Percentiles rank a stretch among this genome's conserved stretches.
phyloP scores from a whole-genome alignment of 2,888 invertebrate genomes.

The Chaitophorus viminalis region DNA sequence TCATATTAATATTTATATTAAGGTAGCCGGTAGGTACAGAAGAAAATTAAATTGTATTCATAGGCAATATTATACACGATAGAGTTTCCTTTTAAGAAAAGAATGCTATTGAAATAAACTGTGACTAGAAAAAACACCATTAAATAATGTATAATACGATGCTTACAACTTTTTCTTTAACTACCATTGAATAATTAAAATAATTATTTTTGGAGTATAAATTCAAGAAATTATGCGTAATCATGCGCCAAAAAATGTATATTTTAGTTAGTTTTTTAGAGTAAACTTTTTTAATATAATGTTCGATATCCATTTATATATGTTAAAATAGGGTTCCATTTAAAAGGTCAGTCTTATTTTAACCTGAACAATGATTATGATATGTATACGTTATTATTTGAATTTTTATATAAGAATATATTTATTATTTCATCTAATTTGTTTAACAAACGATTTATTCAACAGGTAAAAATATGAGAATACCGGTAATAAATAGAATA shows the following conservation, averaged over 20 bases:
- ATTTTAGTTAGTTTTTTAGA: conserved; percentile 3
- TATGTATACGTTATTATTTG: not conserved
- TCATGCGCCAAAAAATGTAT: not conserved
- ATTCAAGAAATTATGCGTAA: not conserved
- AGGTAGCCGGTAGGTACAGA: too few species aligned
- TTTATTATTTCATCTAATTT: not conserved
- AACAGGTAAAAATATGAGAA: too few species aligned
- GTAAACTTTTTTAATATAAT: not conserved
- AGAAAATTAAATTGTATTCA: not conserved
- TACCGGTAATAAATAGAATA: too few species aligned
- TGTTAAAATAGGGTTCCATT: not conserved
- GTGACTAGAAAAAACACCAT: not conserved
- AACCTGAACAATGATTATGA: not conserved
- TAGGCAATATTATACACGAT: not conserved
- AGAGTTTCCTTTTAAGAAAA: not conserved
- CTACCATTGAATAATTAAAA: conserved; percentile 2
- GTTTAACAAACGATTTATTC: not conserved
- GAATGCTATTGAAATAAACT: not conserved
- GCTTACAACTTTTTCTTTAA: not conserved
- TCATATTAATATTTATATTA: not conserved
- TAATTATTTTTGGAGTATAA: not conserved
- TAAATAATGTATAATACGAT: not conserved
- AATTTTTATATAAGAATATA: too few species aligned
- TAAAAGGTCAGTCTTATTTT: conserved; percentile 13
- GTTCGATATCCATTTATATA: not conserved